A percentile compares a stretch with the other conserved stretches of the same genome.
Conservation (phyloP, 2,888 invertebrate species). For the Volucella inflata region DNA sequence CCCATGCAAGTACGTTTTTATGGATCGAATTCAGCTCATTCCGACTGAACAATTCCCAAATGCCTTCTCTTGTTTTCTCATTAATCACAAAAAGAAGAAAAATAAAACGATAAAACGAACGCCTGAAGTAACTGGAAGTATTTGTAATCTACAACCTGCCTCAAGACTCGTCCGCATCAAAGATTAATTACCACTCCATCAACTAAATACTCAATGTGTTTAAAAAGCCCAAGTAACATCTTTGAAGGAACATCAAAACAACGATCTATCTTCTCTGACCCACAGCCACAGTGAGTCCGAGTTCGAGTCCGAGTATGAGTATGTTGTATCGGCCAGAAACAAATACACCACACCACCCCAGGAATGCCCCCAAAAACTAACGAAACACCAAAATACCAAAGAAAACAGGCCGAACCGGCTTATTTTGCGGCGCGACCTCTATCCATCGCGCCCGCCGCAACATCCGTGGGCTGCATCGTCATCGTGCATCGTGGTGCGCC, state of each 20-base stretch:
- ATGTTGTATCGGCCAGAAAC: not conserved
- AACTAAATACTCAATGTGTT: conserved; percentile 7
- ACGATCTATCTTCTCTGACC: conserved; percentile 48
- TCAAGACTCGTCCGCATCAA: conserved; percentile 10
- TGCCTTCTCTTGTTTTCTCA: too few relatives aligned
- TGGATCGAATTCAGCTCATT: too few relatives aligned
- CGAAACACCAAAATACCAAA: too few relatives aligned
- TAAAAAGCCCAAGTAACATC: not conserved
- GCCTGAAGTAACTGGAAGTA: not conserved
- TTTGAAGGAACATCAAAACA: conserved; percentile 25
- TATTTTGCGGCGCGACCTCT: conserved; percentile 50
- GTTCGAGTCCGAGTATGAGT: too few relatives aligned
- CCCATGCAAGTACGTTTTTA: too few relatives aligned
- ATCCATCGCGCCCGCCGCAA: conserved; percentile 69
- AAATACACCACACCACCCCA: conserved; percentile 28
- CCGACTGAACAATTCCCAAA: too few relatives aligned
- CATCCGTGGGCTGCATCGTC: conserved; percentile 57
- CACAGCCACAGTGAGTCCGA: conserved; percentile 51
- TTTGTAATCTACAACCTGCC: conserved; percentile 34
- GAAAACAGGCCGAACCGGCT: conserved; percentile 72
- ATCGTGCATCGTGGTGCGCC: conserved; percentile 5
- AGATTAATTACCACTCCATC: conserved; percentile 49
- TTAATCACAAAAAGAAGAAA: too few relatives aligned
- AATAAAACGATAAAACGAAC: too few relatives aligned
- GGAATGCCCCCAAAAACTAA: conserved; percentile 67